These are phyloP conservation scores for Nyctalus aviator DNA, from an alignment of 2,797 vertebrate genomes.

Conservation along the genomic window DNA sequence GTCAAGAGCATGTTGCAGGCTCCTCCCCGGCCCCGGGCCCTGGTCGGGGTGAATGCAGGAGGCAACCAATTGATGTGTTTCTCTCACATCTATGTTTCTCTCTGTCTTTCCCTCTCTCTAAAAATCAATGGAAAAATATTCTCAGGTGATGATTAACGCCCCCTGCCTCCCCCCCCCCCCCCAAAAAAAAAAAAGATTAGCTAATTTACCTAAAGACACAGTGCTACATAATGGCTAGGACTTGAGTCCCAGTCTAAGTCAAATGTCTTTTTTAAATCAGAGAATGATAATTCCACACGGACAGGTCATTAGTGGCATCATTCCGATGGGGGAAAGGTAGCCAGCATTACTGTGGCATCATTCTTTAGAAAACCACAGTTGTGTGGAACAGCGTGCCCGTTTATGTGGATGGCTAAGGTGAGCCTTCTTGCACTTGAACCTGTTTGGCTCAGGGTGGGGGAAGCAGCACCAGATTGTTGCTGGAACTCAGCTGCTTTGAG, in stretches of 20 bases:
- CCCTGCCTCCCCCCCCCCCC: no score
- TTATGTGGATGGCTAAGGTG: background rate
- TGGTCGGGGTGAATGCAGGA: no score
- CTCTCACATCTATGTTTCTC: no score
- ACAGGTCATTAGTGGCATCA: background rate
- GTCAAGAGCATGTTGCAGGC: no score
- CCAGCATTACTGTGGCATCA: background rate
- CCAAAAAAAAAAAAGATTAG: background rate
- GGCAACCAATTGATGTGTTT: no score
- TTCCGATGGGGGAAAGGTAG: background rate
- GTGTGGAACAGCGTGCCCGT: background rate
- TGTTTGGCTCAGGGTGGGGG: background rate
- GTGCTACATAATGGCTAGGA: background rate
- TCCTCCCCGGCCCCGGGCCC: no score
- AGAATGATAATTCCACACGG: background rate
- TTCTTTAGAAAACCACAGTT: background rate
- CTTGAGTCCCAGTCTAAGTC: background rate
- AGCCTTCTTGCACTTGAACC: background rate
- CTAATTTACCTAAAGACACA: background rate
- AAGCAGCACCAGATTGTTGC: background rate
- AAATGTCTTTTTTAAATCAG: background rate
- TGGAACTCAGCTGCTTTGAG: accelerated
- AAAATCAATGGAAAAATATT: no score
- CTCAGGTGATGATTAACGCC: no score
- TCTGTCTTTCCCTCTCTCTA: no score